A percentile compares a stretch with the other conserved stretches of the same genome.
These are phyloP conservation scores for Drosophila mettleri DNA, from an alignment of 2,888 invertebrate species.

Conservation along the genomic window DNA sequence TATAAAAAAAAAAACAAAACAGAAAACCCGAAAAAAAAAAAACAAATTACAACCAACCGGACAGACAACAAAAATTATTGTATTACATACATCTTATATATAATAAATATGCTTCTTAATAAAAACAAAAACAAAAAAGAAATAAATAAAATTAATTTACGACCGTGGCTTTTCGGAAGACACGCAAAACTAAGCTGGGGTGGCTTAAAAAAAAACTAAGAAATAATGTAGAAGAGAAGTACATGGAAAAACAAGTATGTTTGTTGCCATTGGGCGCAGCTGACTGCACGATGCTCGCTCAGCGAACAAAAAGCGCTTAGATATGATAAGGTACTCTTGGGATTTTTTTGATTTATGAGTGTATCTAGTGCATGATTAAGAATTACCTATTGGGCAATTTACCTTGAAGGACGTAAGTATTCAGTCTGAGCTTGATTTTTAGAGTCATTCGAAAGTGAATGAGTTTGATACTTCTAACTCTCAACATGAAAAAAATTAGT, in stretches of 20 bases:
- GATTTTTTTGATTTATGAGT: neutral
- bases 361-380: neutral
- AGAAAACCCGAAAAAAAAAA: constrained; percentile 33
- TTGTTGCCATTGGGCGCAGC: neutral
- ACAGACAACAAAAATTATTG: constrained; percentile 75
- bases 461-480: neutral
- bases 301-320: neutral
- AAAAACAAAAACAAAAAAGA: constrained; percentile 66
- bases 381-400: no score
- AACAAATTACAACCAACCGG: constrained; percentile 64
- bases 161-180: constrained; percentile 53
- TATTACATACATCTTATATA: constrained; percentile 83
- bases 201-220: constrained; percentile 39
- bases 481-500: no score
- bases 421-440: neutral
- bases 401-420: no score
- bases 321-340: neutral
- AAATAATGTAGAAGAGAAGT: constrained; percentile 15
- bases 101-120: constrained; percentile 83
- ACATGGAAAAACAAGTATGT: constrained; percentile 1
- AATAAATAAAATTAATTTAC: constrained; percentile 67
- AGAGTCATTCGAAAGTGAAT: neutral
- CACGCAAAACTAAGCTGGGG: constrained; percentile 52
- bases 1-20: constrained; percentile 37
- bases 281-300: constrained; percentile 3